Conservation (phyloP, 2,113 vertebrate species). For the Pycnonotus jocosus region DNA sequence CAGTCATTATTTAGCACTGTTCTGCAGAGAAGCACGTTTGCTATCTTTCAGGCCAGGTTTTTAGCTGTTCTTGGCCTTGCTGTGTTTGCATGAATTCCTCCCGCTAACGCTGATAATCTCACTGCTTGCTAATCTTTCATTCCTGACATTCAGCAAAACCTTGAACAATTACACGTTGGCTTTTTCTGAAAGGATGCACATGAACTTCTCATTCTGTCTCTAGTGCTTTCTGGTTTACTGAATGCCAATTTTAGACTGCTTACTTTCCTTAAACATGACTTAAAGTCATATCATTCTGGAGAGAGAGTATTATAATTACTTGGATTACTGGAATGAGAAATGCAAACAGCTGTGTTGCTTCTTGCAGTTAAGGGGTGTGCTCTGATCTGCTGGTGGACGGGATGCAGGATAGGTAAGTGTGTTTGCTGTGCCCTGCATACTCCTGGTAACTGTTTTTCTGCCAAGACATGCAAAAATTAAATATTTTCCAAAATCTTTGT, state of each 20-base stretch:
- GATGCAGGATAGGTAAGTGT: neutral
- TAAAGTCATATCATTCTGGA: neutral
- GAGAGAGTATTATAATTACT: neutral
- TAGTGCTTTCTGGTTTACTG: neutral
- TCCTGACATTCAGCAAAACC: conserved; percentile 16
- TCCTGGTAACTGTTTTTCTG: neutral
- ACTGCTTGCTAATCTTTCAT: conserved; percentile 10
- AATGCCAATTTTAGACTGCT: neutral
- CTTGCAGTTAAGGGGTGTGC: neutral
- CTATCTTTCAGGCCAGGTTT: conserved; percentile 35
- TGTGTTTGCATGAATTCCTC: neutral
- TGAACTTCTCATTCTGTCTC: neutral
- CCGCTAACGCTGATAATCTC: neutral
- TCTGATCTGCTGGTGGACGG: neutral
- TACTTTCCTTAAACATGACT: neutral
- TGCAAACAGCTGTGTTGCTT: neutral
- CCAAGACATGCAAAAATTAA: neutral
- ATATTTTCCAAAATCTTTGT: neutral
- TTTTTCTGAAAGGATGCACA: neutral
- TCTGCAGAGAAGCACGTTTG: neutral
- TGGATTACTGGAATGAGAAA: neutral
- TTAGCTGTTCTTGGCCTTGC: conserved; percentile 1
- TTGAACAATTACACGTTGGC: neutral
- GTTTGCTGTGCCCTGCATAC: neutral
- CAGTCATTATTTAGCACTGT: neutral